Evolutionary conservation across 1,140 invertebrate genomes (phyloP), one percentile per base, ranked within the genome.

Genomic region (Wiebesia pumilae): DNA sequence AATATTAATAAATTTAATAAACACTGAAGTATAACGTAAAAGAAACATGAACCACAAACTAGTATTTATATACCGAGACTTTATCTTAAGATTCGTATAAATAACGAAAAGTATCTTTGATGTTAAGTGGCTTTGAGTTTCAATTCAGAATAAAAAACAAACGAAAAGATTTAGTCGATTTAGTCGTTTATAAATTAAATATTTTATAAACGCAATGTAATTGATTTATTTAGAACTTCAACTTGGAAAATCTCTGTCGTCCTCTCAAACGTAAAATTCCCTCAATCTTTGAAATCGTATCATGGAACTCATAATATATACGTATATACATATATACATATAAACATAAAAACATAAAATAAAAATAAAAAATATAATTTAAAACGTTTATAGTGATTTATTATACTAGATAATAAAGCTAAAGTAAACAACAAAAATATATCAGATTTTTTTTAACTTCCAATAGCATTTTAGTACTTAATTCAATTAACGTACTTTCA

Each of bases 161-260:
- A 7, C 14, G 43, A 47, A 47, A 14, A 62, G 3, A 27, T 62
- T 62, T 7, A 62, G 4, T 47, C 43, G 35, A 75, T 7, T 75
- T 10, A 75, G 3, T 3, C n/a, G n/a, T n/a, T n/a, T n/a, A n/a
- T n/a, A n/a, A n/a, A n/a, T n/a, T 2, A 7, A 21, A 43, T 78
- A 35, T 1, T 78, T 51, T 78, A 47, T 30, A 78, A 30, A 51
- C 69, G 58, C 51, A 82, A 82, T 82, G 43, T 69, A 71, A 69
- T 21, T 71, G 51, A 3, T 51, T 27, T 24, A 62, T 62, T 62
- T 62, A 62, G 10, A 24, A 27, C 4, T 3, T 62, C 21, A 62
- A 27, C 24, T 62, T 62, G 27, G 3, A 62, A 9, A 2, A 62
- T 62, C 51, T 54, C 27, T 4, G 58, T 19, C 51, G 19, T 54